Evolutionary conservation across 2,888 invertebrate species (phyloP), one percentile per base, ranked within the genome.

Genomic region (Dryobota labecula): DNA sequence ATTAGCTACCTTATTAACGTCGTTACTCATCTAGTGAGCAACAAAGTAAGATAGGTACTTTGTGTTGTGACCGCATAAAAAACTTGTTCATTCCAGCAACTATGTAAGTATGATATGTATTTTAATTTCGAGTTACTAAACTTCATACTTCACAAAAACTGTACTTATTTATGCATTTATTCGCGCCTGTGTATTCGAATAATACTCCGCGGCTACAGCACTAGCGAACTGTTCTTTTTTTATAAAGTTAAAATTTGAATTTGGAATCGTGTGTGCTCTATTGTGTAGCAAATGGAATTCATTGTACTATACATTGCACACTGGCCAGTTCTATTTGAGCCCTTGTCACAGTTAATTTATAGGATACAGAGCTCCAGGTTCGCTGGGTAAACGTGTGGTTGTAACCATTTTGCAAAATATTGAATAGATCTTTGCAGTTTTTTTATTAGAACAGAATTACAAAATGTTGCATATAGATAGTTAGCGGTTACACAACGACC

Each of bases 221-320:
- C 85, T 85, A 85, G 70, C 58, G 11, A 53, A 63, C 65, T 72
- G 89, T 88, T 89, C 90, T 91, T 92, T 91, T 73, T 91, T 93
- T 91, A 92, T 91, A 86, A 90, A 81, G 76, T 84, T 86, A 84
- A 93, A 92, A 91, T 93, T 95, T 92, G 93, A 95, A 94, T 95
- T 95, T 90, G 89, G 93, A 93, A 93, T 93, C 94, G 93, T 93
- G 92, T 95, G 92, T 94, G 93, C 93, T 94, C 94, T 94, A 95
- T 95, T 95, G 95, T 95, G 89, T 91, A 88, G 92, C 91, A 93
- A 95, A 94, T 94, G 92, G 92, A 94, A 94, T 94, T 93, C 92
- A 91, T 91, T 92, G 90, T 91, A 89, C 90, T 90, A 90, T 88
- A 88, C 88, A 87, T 92, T 92, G 89, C 91, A 89, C 89, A 82